Percentiles rank a stretch among this genome's conserved stretches.
These are phyloP conservation scores for Esox niger DNA, from an alignment of 2,113 vertebrate species.

Conservation along the genomic window DNA sequence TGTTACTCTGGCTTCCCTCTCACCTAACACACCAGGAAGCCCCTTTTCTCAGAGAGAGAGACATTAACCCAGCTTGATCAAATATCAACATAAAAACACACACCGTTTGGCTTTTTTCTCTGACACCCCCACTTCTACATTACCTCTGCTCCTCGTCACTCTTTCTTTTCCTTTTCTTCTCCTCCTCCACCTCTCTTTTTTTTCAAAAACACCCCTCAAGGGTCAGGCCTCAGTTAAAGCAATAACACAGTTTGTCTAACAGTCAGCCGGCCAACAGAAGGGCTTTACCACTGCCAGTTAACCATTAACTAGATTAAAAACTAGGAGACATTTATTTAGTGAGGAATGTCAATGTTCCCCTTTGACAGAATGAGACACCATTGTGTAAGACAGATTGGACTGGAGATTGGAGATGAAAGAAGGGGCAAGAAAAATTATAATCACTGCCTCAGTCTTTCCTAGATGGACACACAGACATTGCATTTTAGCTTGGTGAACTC, in stretches of 20 bases:
- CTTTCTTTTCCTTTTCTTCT: not conserved
- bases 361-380: not conserved
- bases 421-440: conserved; percentile 11
- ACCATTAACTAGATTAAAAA: conserved; percentile 73
- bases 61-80: conserved; percentile 9
- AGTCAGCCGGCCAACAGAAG: conserved; percentile 56
- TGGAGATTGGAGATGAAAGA: conserved; percentile 39
- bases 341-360: not conserved
- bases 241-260: conserved; percentile 66
- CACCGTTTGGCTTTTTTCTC: too few species aligned
- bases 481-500: conserved; percentile 48
- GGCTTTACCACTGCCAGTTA: conserved; percentile 64
- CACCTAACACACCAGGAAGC: conserved; percentile 45
- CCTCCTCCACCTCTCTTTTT: conserved; percentile 21
- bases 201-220: conserved; percentile 27
- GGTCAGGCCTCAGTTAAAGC: conserved; percentile 51
- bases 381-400: not conserved
- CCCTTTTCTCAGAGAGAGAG: conserved; percentile 31
- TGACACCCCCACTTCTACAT: not conserved
- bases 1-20: conserved; percentile 30
- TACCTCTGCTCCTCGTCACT: not conserved
- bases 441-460: conserved; percentile 5
- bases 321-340: conserved; percentile 1
- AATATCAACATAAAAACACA: not conserved
- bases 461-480: not conserved